Base-by-base conservation (phyloP, 2,888 invertebrate genomes). In the Subacronicta megacephala region DNA sequence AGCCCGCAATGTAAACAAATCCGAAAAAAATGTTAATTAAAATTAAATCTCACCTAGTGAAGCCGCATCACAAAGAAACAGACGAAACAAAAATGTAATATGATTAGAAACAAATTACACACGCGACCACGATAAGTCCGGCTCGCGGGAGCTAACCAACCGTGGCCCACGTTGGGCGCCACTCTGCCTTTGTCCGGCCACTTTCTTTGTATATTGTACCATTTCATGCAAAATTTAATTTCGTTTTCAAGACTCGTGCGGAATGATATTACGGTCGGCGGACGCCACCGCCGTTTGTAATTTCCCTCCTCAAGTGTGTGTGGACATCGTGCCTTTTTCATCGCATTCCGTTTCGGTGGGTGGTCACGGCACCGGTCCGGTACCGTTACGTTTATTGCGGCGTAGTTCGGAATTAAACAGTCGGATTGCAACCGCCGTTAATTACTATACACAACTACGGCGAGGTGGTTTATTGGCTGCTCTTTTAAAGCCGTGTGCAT, bases 161-260 rank as follows among this genome's bases (percentile, higher is more conserved):
- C 92, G 87, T 85, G 81, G 82, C 79, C 77, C 82, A 49, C 80
- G 82, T 72, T 77, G 84, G 81, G 81, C 85, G 84, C 87, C 89
- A 88, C 86, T 85, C 77, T 70, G 85, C 90, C 92, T 92, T 93
- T 93, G 93, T 93, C 82, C 87, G 82, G 80, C 87, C 89, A 88
- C 87, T 91, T 94, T 93, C 94, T 94, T 94, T 93, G 93, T 93
- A 90, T 91, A 90, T 90, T 89, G 92, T 92, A 90, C 90, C 90
- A 92, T 93, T 93, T 92, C 94, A 92, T 93, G 94, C 93, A 90
- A 93, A 93, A 94, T 94, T 94, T 92, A 93, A 94, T 94, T 93
- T 93, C 92, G 93, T 90, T 92, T 92, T 91, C 92, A 93, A 94
- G 94, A 93, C 92, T 92, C 93, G 93, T 87, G 84, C 81, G 93